These are phyloP conservation scores for Pangasius larnaudii DNA, from an alignment of 2,797 vertebrate species.

Conservation along the genomic window DNA sequence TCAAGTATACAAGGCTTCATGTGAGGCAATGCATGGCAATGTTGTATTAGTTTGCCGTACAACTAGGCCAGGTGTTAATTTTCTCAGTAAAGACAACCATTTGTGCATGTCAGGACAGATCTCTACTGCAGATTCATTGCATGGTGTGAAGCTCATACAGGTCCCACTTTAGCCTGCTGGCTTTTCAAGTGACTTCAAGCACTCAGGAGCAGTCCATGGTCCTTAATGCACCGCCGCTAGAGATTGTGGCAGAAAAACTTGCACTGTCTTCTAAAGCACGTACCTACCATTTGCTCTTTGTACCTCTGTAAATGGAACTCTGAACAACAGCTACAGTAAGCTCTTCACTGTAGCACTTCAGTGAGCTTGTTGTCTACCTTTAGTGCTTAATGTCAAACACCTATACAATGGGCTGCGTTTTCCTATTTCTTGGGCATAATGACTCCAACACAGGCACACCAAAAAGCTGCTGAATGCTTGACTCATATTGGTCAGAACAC, in stretches of 20 bases:
- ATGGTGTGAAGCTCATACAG: background rate
- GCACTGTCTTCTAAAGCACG: conserved; percentile 24
- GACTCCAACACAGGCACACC: background rate
- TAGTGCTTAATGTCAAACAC: background rate
- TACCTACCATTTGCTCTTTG: conserved; percentile 19
- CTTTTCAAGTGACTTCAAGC: background rate
- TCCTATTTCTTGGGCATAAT: background rate
- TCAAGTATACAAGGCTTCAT: conserved; percentile 16
- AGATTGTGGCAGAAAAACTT: conserved; percentile 24
- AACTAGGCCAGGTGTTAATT: conserved; percentile 45
- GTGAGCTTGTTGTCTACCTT: background rate
- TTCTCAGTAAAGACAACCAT: conserved; percentile 29
- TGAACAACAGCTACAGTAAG: conserved; percentile 4
- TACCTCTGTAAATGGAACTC: conserved; percentile 23
- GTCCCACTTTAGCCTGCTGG: background rate
- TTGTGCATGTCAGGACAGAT: conserved; percentile 26
- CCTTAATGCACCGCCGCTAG: conserved; percentile 37
- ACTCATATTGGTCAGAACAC: background rate
- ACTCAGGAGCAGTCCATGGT: conserved; percentile 46
- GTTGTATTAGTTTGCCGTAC: conserved; percentile 54
- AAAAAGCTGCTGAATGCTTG: background rate
- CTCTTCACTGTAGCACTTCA: conserved; percentile 9
- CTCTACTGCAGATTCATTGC: background rate
- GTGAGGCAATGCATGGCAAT: background rate
- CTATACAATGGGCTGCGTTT: background rate